Conservation (phyloP, 2,888 invertebrate genomes). For the Cylindroiulus punctatus region DNA sequence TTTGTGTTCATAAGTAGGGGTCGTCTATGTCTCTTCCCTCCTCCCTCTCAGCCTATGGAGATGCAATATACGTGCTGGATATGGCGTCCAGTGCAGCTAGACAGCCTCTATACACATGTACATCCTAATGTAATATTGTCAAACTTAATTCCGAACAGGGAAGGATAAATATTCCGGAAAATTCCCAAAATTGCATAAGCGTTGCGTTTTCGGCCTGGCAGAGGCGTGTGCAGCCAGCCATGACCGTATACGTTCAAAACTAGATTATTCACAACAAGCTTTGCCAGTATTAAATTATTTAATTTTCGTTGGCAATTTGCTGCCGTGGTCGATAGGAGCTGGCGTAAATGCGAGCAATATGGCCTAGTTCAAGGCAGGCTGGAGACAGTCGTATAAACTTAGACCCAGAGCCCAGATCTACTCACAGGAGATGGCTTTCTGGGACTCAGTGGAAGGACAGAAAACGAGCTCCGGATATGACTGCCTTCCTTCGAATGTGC, state of each 20-base stretch:
- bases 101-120: constrained; percentile 29
- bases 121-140: constrained; percentile 54
- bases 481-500: neutral
- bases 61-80: neutral
- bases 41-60: neutral
- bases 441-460: constrained; percentile 19
- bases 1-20: constrained; percentile 3
- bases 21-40: neutral
- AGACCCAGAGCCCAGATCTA: constrained; percentile 47
- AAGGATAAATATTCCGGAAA: constrained; percentile 46
- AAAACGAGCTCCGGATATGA: neutral
- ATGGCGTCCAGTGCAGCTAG: neutral
- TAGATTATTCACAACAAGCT: constrained; percentile 60
- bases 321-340: constrained; percentile 67
- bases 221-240: constrained; percentile 1
- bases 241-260: constrained; percentile 54
- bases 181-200: constrained; percentile 48
- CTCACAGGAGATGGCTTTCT: constrained; percentile 9
- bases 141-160: constrained; percentile 51
- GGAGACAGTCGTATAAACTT: constrained; percentile 47
- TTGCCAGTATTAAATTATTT: constrained; percentile 60
- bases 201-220: neutral
- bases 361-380: constrained; percentile 46
- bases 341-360: constrained; percentile 52
- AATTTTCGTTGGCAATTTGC: constrained; percentile 59